Base-by-base conservation (phyloP, 2,113 vertebrate species). In the Galemys pyrenaicus region DNA sequence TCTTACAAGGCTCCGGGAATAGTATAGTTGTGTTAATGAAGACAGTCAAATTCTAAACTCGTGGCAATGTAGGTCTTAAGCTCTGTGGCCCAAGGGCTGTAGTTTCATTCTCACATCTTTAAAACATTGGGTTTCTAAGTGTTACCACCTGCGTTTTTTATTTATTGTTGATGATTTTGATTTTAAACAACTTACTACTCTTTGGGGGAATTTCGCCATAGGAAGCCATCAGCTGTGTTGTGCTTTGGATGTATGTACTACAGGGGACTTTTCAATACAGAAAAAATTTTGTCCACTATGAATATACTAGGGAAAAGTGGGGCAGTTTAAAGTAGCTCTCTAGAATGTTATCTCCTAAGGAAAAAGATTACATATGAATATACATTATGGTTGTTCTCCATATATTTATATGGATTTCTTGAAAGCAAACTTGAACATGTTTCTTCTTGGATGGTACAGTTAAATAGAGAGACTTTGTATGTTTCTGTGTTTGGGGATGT, bases 291-390 rank as follows among this genome's bases (percentile, higher is more conserved):
- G 30, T 81, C 49, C 74, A 15, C 87, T 54, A 51, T 88, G 58
- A 94, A 70, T 74, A 16, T 56, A 22, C 11, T 19, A 11, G 26
- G 39, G 30, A 54, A 86, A 73, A 81, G 35, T 84, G 20, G 10
- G 39, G 37, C 22, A 70, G 28, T 70, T 93, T 49, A 87, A 87
- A 94, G 22, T 46, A 35, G 13, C 51, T 12, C 22, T 95, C 58
- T 65, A 9, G 39, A 82, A 91, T 67, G 37, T 62, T 58, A 28
- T 32, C 37, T 73, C 19, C 7, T 75, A 84, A 51, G 79, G 41
- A 68, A 37, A 58, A 77, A 73, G 62, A 51, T 49, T 68, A 68
- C 6, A 20, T 87, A 58, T 13, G 1, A 5, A 20, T n/a, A 19
- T 46, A 10, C 46, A 74, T 32, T 35, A 32, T 77, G n/a, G 68